phyloP scores from a whole-genome alignment of 1,140 invertebrate species.

The Drosophila saltans region DNA sequence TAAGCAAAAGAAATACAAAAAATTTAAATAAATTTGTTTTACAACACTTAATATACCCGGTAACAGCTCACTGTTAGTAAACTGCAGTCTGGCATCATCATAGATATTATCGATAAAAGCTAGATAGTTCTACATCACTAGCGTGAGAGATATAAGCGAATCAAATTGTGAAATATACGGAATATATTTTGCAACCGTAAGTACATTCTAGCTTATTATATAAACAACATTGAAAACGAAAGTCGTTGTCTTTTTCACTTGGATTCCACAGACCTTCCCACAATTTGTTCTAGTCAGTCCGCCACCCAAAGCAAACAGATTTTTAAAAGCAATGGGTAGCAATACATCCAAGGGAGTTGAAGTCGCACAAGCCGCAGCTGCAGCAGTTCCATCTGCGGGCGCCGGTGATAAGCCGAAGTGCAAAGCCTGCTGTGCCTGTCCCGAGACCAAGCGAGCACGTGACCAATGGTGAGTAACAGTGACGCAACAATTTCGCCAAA shows the following conservation, averaged over 20 bases:
- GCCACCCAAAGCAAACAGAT: background rate
- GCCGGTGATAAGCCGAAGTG: slow-evolving; percentile 86
- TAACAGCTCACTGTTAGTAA: too few relatives aligned
- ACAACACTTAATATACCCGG: too few relatives aligned
- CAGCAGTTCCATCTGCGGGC: slow-evolving; percentile 50
- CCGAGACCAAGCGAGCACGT: slow-evolving; percentile 95
- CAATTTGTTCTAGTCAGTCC: slow-evolving; percentile 10
- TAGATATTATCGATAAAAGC: background rate
- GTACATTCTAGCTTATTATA: background rate
- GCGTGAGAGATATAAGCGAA: background rate
- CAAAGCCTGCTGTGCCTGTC: slow-evolving; percentile 99
- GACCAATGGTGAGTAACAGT: slow-evolving; percentile 92
- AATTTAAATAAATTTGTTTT: background rate
- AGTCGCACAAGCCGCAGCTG: slow-evolving; percentile 64
- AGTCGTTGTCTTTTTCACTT: background rate
- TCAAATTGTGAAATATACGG: background rate
- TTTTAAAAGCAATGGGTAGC: slow-evolving; percentile 51
- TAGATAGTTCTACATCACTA: background rate
- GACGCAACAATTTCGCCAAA: slow-evolving; percentile 47
- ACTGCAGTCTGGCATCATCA: background rate
- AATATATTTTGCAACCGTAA: background rate
- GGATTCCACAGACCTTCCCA: background rate
- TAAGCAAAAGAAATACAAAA: slow-evolving; percentile 13
- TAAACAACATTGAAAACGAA: background rate
- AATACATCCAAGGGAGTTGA: slow-evolving; percentile 72